A percentile compares a stretch with the other conserved stretches of the same genome.
These are phyloP conservation scores for Lerista edwardsae DNA, from an alignment of 2,797 vertebrate species.

Conservation along the genomic window DNA sequence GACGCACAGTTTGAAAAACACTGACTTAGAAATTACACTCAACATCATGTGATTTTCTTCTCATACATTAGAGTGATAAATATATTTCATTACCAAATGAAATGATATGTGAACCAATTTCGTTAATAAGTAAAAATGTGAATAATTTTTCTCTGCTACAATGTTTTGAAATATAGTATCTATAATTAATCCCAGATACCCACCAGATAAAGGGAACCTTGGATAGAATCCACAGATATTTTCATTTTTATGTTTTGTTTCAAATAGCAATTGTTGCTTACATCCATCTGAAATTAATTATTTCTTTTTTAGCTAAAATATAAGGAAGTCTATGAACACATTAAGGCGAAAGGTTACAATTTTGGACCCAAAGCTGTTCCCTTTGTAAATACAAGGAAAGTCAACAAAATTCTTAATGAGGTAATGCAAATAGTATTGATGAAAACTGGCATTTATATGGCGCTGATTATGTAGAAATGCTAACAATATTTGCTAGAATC, in stretches of 20 bases:
- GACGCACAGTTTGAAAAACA: too few relatives aligned
- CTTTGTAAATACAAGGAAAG: slow-evolving; percentile 86
- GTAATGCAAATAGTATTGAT: slow-evolving; percentile 73
- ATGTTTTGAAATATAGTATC: not conserved
- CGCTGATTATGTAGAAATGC: not conserved
- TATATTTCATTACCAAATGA: not conserved
- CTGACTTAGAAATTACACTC: not conserved
- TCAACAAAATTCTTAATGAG: slow-evolving; percentile 86
- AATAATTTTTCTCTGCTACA: too few relatives aligned
- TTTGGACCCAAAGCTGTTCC: slow-evolving; percentile 91
- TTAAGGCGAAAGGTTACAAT: slow-evolving; percentile 90
- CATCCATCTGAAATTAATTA: not conserved
- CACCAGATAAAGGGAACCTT: too few relatives aligned
- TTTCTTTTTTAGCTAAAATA: slow-evolving; percentile 87
- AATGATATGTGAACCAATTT: not conserved
- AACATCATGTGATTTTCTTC: not conserved
- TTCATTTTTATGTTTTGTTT: not conserved
- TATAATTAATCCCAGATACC: too few relatives aligned
- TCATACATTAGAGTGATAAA: not conserved
- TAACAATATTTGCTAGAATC: not conserved
- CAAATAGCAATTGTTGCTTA: not conserved
- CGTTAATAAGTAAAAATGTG: too few relatives aligned
- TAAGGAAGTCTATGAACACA: slow-evolving; percentile 92
- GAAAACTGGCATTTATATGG: not conserved
- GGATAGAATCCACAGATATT: not conserved